phyloP scores from a whole-genome alignment of 2,888 invertebrate species.

The Drosophila nr. medialis region DNA sequence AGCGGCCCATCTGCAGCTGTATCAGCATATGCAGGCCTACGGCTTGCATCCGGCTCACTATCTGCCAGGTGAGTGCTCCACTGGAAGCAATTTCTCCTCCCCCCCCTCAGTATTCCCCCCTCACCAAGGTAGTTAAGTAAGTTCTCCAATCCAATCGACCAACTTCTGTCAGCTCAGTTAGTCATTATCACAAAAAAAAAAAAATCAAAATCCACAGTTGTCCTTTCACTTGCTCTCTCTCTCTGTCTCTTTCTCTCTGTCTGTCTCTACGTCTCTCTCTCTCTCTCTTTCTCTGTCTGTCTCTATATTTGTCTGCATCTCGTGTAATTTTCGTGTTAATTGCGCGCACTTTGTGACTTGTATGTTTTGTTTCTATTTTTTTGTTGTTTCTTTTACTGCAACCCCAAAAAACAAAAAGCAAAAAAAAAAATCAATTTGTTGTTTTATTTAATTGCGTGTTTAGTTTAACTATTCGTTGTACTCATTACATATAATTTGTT shows the following conservation, averaged over 20 bases:
- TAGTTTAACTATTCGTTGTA: slow-evolving; percentile 48
- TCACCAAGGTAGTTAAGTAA: slow-evolving; percentile 13
- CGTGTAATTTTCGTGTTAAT: slow-evolving; percentile 57
- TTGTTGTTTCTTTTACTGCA: slow-evolving; percentile 37
- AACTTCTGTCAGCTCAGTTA: slow-evolving; percentile 47
- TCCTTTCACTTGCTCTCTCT: slow-evolving; percentile 18
- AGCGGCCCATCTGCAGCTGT: slow-evolving; percentile 87
- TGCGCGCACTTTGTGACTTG: slow-evolving; percentile 56
- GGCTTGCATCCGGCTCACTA: slow-evolving; percentile 87
- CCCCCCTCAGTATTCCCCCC: too few relatives aligned
- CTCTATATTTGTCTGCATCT: slow-evolving; percentile 32
- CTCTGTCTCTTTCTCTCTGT: slow-evolving; percentile 9
- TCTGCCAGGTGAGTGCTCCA: slow-evolving; percentile 87
- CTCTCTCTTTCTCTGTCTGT: slow-evolving; percentile 17
- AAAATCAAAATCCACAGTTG: slow-evolving; percentile 50
- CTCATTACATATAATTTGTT: slow-evolving; percentile 33
- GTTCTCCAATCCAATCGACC: neutral
- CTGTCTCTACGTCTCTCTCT: slow-evolving; percentile 24
- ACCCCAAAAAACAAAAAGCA: slow-evolving; percentile 23
- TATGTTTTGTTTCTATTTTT: slow-evolving; percentile 19
- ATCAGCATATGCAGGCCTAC: slow-evolving; percentile 88
- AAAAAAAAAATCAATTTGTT: slow-evolving; percentile 21
- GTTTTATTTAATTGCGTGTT: slow-evolving; percentile 61
- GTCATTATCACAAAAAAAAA: slow-evolving; percentile 31
- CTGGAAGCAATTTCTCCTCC: neutral